A percentile compares a stretch with the other conserved stretches of the same genome.
These are phyloP conservation scores for Pseudoips prasinana DNA, from an alignment of 2,888 invertebrate genomes.

Conservation along the genomic window DNA sequence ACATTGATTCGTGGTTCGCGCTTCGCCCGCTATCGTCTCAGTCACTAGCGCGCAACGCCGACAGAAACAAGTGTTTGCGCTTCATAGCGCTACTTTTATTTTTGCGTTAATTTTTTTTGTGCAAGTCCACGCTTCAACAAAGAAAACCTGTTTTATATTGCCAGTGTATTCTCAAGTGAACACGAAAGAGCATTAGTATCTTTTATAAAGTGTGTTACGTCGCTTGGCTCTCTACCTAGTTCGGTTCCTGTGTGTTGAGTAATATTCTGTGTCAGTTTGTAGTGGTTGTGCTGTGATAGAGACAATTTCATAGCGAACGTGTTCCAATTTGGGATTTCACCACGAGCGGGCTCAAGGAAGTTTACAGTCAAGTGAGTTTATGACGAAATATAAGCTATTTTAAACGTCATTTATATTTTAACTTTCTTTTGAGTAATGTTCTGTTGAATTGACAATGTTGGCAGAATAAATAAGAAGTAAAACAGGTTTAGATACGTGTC, in stretches of 20 bases:
- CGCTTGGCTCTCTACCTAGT: slow-evolving; percentile 57
- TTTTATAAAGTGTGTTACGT: slow-evolving; percentile 50
- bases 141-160: slow-evolving; percentile 62
- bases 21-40: slow-evolving; percentile 58
- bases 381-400: slow-evolving; percentile 18
- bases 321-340: slow-evolving; percentile 78
- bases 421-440: slow-evolving; percentile 23
- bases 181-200: slow-evolving; percentile 39
- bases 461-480: slow-evolving; percentile 2
- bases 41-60: slow-evolving; percentile 79
- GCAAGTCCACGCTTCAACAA: slow-evolving; percentile 50
- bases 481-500: slow-evolving; percentile 9
- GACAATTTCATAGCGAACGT: slow-evolving; percentile 75
- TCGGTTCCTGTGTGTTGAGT: slow-evolving; percentile 74
- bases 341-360: slow-evolving; percentile 81
- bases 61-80: slow-evolving; percentile 64
- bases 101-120: slow-evolving; percentile 67
- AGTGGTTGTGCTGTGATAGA: slow-evolving; percentile 76
- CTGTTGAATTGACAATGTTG: neutral
- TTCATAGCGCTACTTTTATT: slow-evolving; percentile 58
- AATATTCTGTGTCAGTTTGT: slow-evolving; percentile 76
- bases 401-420: slow-evolving; percentile 14
- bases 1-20: slow-evolving; percentile 77
- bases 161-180: slow-evolving; percentile 47
- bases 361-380: slow-evolving; percentile 77